These are phyloP conservation scores for Malurus elegans DNA, from an alignment of 2,113 vertebrate species.

Conservation along the genomic window DNA sequence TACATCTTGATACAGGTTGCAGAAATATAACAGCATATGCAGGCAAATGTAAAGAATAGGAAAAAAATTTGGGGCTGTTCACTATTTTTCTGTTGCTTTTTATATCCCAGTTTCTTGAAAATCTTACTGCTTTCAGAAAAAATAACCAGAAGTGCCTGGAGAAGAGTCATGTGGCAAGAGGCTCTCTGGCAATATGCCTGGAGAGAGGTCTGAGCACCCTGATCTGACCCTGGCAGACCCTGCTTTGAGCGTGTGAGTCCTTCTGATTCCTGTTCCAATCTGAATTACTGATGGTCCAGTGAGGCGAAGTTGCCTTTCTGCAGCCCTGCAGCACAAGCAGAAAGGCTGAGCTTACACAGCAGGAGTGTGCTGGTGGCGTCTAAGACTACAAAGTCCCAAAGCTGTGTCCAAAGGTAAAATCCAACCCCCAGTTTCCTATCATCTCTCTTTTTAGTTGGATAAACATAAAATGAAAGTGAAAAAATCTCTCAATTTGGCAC, in stretches of 20 bases:
- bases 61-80: background rate
- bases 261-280: background rate
- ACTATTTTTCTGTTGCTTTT: background rate
- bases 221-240: background rate
- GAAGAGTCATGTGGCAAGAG: background rate
- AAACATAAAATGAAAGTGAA: background rate
- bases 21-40: background rate
- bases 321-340: background rate
- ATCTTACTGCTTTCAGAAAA: background rate
- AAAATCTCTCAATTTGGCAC: background rate
- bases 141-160: background rate
- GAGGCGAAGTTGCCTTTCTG: background rate
- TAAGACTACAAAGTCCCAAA: background rate
- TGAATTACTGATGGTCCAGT: fast-evolving
- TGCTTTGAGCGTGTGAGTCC: background rate
- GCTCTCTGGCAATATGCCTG: background rate
- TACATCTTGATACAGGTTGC: background rate
- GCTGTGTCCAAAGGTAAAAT: background rate
- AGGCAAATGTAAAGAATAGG: background rate
- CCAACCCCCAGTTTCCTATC: background rate
- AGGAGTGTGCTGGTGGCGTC: background rate
- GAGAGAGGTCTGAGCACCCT: background rate
- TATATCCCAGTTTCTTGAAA: background rate
- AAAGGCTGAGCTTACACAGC: background rate
- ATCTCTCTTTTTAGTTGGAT: background rate